phyloP scores from a whole-genome alignment of 2,113 vertebrate genomes.

The Alces alces region DNA sequence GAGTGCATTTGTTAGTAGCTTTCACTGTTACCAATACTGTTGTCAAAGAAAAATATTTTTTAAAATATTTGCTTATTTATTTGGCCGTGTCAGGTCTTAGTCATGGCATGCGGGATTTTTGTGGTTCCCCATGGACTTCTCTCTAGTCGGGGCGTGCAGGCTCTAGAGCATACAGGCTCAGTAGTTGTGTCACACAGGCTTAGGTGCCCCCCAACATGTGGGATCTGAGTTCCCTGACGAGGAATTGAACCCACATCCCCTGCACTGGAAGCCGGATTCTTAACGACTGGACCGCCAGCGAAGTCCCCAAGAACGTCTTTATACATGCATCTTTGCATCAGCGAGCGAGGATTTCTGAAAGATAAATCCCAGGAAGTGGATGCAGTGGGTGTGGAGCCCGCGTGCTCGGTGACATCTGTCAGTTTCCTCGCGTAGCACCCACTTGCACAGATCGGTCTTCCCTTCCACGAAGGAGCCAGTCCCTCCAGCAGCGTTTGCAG shows the following conservation, averaged over 20 bases:
- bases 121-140: not conserved
- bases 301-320: not conserved
- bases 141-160: not conserved
- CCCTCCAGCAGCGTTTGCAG: not conserved
- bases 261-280: not conserved
- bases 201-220: not conserved
- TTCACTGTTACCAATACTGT: not conserved
- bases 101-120: accelerated
- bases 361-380: not conserved
- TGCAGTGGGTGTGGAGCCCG: not conserved
- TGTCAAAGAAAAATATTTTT: not conserved
- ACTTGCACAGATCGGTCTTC: not conserved
- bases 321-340: not conserved
- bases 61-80: not conserved
- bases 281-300: not conserved
- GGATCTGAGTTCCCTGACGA: not conserved
- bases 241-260: not conserved
- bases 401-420: not conserved
- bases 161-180: not conserved
- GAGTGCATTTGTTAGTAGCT: not conserved
- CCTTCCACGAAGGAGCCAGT: not conserved
- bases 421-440: not conserved
- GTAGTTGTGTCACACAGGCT: not conserved
- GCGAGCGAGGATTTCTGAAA: not conserved
- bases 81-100: not conserved